A percentile compares a stretch with the other conserved stretches of the same genome.
Conservation (phyloP, 2,113 vertebrate genomes). For the Sinosuthora webbiana region DNA sequence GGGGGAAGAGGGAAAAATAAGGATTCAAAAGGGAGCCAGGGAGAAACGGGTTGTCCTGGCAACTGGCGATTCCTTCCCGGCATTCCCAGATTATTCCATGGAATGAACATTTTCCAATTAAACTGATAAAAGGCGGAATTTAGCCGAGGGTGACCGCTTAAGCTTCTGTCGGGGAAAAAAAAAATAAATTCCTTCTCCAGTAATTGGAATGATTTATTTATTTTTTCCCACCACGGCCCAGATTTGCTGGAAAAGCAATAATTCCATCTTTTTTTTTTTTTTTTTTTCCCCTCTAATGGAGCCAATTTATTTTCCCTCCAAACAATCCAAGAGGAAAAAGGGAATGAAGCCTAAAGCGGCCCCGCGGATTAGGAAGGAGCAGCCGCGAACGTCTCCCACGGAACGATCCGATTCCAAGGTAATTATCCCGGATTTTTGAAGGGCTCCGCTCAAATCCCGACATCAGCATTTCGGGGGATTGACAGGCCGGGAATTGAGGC, state of each 20-base stretch:
- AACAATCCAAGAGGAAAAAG: not conserved
- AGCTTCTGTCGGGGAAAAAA: not conserved
- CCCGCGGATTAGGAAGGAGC: not conserved
- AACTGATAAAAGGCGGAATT: not conserved
- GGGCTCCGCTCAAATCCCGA: not conserved
- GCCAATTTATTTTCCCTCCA: not conserved
- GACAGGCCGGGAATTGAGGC: not conserved
- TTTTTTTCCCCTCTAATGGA: not conserved
- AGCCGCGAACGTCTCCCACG: not conserved
- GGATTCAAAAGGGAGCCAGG: not conserved
- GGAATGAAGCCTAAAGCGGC: not conserved
- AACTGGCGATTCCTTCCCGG: slow-evolving; percentile 12
- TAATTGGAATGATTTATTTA: not conserved
- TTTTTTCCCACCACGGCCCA: not conserved
- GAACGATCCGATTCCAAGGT: not conserved
- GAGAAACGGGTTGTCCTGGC: not conserved
- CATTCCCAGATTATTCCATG: not conserved
- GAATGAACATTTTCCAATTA: slow-evolving; percentile 18
- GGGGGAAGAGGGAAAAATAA: not conserved
- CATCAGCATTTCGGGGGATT: not conserved
- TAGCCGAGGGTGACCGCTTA: not conserved
- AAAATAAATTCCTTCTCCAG: not conserved
- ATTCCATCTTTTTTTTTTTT: not conserved
- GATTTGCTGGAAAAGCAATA: not conserved
- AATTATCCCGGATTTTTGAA: not conserved